Evolutionary conservation across 2,113 vertebrate species (phyloP).

Genomic region (Petrocephalus microphthalmus): DNA sequence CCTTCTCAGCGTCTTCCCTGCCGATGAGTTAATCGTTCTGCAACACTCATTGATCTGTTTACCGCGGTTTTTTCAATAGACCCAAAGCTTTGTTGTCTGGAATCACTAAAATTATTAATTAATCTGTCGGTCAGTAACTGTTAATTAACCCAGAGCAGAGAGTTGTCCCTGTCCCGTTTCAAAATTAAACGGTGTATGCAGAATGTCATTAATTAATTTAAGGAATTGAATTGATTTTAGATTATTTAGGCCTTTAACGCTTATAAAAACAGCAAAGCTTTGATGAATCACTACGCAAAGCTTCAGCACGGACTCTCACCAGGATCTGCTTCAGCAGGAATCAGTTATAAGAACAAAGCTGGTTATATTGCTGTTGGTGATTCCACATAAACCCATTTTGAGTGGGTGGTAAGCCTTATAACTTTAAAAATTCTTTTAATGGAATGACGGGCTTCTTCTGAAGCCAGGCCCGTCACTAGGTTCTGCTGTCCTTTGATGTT

Average conservation of each 20-base stretch:
- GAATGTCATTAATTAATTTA: background rate
- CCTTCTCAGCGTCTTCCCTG: background rate
- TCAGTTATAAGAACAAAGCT: background rate
- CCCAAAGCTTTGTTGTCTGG: background rate
- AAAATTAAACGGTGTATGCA: background rate
- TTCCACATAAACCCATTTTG: background rate
- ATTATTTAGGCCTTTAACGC: background rate
- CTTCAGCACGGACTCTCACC: background rate
- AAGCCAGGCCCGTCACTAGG: background rate
- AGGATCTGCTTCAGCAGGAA: background rate
- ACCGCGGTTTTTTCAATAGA: background rate
- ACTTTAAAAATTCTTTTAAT: background rate
- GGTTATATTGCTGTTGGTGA: background rate
- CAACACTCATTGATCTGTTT: background rate
- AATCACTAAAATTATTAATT: background rate
- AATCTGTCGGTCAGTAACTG: background rate
- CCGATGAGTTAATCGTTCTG: background rate
- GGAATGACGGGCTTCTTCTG: background rate
- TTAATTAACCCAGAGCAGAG: background rate
- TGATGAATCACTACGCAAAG: background rate
- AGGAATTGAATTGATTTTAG: background rate
- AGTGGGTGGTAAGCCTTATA: background rate
- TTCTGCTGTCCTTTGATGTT: background rate
- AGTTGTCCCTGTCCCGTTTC: background rate
- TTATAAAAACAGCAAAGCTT: background rate